Evolutionary conservation across 2,113 vertebrate genomes (phyloP), one percentile per base, ranked within the genome.

Genomic region (Notothenia rossii): DNA sequence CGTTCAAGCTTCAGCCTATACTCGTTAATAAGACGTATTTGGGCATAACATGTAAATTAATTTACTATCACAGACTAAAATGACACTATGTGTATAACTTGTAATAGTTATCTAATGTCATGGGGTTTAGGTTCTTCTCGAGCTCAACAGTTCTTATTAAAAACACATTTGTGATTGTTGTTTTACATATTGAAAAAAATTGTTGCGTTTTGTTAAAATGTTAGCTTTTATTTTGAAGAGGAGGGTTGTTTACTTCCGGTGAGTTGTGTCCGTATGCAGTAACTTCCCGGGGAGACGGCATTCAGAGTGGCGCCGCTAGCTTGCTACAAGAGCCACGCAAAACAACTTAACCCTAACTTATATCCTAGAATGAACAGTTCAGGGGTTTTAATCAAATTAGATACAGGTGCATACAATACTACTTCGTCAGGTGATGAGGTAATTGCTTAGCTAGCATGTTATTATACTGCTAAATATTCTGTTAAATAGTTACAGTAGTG

Each of bases 261-360:
- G 17, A 11, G 7, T 43, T 7, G 1, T 7, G n/a, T 0, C 0
- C 1, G 1, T n/a, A 1, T 29, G 18, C 51, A 10, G 56, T 68
- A 49, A 54, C 46, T 90, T 85, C 1, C 33, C 20, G 3, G 20
- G 63, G 62, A 54, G 48, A 66, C 22, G 0, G 68, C 76, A 91
- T 89, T 61, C 90, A 85, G 72, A 77, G 70, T 63, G 89, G 88
- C 88, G 92, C 89, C 90, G 89, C 83, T 85, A 79, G 29, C 51
- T 64, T 7, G 58, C 70, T 8, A 17, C 25, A 14, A 29, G 59
- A 63, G 13, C 18, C 62, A 20, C 40, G 56, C 33, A 67, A 72
- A 29, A 77, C 36, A 64, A 48, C 15, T 45, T 45, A 2, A 69
- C 65, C 46, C 71, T 46, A 15, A 7, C 54, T 43, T 82, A 53